Conservation (phyloP, 2,113 vertebrate species). For the Mirza zaza region DNA sequence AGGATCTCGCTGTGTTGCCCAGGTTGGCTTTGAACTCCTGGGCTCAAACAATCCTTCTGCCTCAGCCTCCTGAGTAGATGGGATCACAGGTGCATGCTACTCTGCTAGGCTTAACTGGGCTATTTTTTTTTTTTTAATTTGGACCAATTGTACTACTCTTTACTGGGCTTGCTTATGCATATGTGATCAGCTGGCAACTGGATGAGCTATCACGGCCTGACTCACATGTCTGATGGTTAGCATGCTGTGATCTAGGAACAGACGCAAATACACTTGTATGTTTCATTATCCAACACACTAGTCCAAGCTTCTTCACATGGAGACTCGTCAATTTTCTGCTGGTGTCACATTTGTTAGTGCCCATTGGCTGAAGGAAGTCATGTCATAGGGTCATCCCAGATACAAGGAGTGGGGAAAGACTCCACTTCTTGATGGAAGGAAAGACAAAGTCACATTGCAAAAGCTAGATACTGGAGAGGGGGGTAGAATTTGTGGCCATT, state of each 20-base stretch:
- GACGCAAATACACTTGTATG: neutral
- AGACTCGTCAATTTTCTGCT: neutral
- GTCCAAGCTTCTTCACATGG: neutral
- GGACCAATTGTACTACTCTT: neutral
- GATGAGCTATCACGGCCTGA: neutral
- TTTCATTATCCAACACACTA: constrained; percentile 11
- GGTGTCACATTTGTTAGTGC: neutral
- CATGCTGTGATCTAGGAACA: constrained; percentile 1
- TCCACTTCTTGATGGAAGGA: neutral
- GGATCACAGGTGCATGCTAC: no score
- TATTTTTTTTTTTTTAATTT: neutral
- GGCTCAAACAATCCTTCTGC: no score
- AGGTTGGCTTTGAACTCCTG: no score
- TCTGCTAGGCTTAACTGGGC: no score
- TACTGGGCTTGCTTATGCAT: neutral
- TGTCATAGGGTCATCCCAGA: neutral
- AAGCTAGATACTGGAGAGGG: neutral
- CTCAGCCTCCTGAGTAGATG: no score
- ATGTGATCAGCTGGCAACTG: neutral
- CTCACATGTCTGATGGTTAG: neutral
- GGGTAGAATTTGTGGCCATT: neutral
- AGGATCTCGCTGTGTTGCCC: no score
- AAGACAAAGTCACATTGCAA: neutral
- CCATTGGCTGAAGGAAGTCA: neutral
- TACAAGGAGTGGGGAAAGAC: neutral